Base-by-base conservation (phyloP, 2,797 vertebrate species). In the Epinephelus awoara region DNA sequence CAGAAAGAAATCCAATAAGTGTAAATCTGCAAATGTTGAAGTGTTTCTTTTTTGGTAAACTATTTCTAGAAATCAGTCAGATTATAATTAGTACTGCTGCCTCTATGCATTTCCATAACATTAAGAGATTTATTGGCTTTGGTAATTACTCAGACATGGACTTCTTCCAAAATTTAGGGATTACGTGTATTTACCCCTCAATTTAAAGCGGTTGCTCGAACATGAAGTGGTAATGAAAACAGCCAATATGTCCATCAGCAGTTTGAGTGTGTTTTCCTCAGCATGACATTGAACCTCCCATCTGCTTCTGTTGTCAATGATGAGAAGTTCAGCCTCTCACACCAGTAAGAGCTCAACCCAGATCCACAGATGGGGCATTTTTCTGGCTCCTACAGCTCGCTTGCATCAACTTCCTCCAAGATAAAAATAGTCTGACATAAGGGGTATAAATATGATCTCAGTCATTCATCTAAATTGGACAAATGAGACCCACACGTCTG, bases 391-490 rank as follows among this genome's bases (percentile, higher is more conserved):
- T 70, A 40, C 78, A 52, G 84, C 72, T 77, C 40, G 2, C 69
- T 66, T 40, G 44, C 69, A 68, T 72, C 2, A 12, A 89, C 85
- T 81, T 88, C 79, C 79, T 85, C 77, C 46, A 19, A 65, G 83
- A 88, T 84, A 87, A 83, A 89, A 89, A 90, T 85, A 86, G 86
- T 83, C 51, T 66, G 77, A 88, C 85, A 72, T 80, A 74, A 75
- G 74, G 82, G 72, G 74, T 86, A 82, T 85, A 89, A 92, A 86
- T 90, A 91, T 84, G 89, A 92, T 90, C 88, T 84, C 76, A 88
- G 88, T 90, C 84, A 91, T 89, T 91, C 85, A 89, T 90, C 87
- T 87, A 87, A 92, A 92, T 92, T 91, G 85, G 85, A 91, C 89
- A 89, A 94, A 94, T 88, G 88, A 93, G 92, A 86, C 84, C 88